A percentile compares a stretch with the other conserved stretches of the same genome.
These are phyloP conservation scores for Drosophila leonis DNA, from an alignment of 2,888 invertebrate species.

Conservation along the genomic window DNA sequence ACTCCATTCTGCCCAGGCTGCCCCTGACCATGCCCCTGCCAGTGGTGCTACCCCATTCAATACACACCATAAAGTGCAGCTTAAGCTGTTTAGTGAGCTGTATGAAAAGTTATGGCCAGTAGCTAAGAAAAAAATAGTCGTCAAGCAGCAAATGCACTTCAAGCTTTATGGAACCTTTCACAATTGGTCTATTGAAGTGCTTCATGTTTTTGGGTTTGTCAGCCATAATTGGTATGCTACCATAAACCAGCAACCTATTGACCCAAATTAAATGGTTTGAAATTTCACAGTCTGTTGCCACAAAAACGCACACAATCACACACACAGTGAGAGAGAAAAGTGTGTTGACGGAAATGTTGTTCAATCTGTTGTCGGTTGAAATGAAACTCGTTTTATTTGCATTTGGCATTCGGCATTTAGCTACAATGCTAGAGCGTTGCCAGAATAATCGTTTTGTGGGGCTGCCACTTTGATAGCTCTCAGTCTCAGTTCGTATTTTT, in stretches of 20 bases:
- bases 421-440: conserved; percentile 17
- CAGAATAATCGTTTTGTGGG: conserved; percentile 29
- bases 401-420: conserved; percentile 37
- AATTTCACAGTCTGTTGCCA: conserved; percentile 43
- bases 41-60: conserved; percentile 2
- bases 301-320: conserved; percentile 20
- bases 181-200: conserved; percentile 38
- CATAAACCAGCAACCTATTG: conserved; percentile 49
- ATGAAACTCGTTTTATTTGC: conserved; percentile 39
- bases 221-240: conserved; percentile 26
- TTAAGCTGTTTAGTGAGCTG: conserved; percentile 62
- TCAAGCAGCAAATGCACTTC: conserved; percentile 40
- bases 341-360: conserved; percentile 30
- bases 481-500: conserved; percentile 5
- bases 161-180: conserved; percentile 24
- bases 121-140: conserved; percentile 10
- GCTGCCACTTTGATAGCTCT: conserved; percentile 15
- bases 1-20: not conserved
- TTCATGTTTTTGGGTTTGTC: conserved; percentile 28
- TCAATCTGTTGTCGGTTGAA: conserved; percentile 52
- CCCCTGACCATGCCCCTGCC: not conserved
- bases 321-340: conserved; percentile 12
- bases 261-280: conserved; percentile 60
- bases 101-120: conserved; percentile 54
- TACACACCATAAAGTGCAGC: conserved; percentile 53